Evolutionary conservation across 2,888 invertebrate species (phyloP).

Genomic region (Minunthozetes semirufus): DNA sequence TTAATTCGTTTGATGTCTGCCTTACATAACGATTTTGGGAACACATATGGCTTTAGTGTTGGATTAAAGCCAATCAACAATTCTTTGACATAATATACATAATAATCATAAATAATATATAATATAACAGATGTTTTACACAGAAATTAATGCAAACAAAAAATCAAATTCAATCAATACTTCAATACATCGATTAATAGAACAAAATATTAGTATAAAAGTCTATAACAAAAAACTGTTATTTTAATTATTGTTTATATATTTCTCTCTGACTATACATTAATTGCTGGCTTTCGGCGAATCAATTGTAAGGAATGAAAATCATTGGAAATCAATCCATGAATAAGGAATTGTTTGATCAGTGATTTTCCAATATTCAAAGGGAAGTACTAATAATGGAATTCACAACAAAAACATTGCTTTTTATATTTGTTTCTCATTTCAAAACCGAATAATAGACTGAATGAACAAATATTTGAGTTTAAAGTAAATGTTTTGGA

Average conservation of each 20-base stretch:
- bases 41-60: slow-evolving; percentile 11
- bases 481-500: neutral
- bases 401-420: neutral
- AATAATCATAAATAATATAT: neutral
- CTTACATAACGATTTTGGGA: neutral
- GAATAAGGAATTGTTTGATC: neutral
- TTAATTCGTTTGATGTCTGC: neutral
- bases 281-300: no score
- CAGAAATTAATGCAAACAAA: neutral
- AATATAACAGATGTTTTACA: neutral
- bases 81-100: neutral
- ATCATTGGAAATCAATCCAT: neutral
- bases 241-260: no score
- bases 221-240: no score
- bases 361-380: neutral
- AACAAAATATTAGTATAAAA: no score
- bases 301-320: neutral
- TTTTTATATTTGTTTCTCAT: neutral
- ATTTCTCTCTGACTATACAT: no score
- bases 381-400: neutral
- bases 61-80: slow-evolving; percentile 11
- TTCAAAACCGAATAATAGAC: neutral
- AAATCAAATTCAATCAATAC: no score
- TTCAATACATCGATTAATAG: no score
- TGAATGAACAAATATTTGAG: neutral